Percentiles rank a stretch among this genome's conserved stretches.
Conservation (phyloP, 2,113 vertebrate genomes). For the Potamarius usumacintae region DNA sequence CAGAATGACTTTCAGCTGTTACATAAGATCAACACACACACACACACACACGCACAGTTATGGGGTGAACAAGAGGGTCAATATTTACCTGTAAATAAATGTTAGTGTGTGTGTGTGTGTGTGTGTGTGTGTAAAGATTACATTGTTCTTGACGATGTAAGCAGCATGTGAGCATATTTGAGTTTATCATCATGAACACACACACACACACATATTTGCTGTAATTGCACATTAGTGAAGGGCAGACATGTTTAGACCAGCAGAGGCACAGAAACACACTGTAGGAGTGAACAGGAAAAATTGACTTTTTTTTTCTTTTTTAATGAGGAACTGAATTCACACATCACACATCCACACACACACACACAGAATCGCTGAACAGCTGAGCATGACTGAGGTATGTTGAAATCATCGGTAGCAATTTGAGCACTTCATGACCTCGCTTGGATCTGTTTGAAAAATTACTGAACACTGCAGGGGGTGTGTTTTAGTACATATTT, state of each 20-base stretch:
- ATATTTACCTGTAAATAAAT: constrained; percentile 33
- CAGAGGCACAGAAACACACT: not conserved
- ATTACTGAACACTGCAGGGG: not conserved
- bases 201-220: not conserved
- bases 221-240: not conserved
- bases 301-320: not conserved
- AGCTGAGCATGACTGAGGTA: constrained; percentile 31
- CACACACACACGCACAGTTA: not conserved
- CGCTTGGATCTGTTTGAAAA: not conserved
- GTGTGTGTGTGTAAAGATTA: not conserved
- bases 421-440: not conserved
- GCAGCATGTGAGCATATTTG: not conserved
- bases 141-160: constrained; percentile 21
- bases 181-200: not conserved
- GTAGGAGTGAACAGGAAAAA: not conserved
- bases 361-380: not conserved
- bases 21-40: not conserved
- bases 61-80: constrained; percentile 5
- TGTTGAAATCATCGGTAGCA: not conserved
- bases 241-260: not conserved
- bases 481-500: not conserved
- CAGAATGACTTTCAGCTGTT: constrained; percentile 21
- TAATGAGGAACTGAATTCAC: not conserved
- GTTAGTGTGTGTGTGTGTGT: not conserved
- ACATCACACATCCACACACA: not conserved